These are phyloP conservation scores for Spodoptera littoralis DNA, from an alignment of 2,888 invertebrate species.

Conservation along the genomic window DNA sequence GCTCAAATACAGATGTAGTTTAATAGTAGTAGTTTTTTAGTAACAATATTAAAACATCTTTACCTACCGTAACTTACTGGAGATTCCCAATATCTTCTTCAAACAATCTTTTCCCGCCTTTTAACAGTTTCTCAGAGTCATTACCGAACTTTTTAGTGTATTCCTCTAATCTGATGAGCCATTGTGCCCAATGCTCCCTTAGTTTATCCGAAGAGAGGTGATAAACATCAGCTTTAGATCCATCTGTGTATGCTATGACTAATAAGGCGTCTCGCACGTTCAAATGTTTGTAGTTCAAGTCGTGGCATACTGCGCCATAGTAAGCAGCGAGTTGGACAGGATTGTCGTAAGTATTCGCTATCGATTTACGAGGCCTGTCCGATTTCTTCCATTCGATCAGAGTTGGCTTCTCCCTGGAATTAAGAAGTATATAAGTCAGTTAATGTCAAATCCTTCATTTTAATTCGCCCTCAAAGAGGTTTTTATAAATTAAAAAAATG, in stretches of 20 bases:
- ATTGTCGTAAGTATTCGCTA: slow-evolving; percentile 91
- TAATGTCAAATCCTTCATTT: too few species aligned
- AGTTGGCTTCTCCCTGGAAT: slow-evolving; percentile 90
- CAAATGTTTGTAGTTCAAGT: slow-evolving; percentile 89
- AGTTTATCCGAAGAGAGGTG: slow-evolving; percentile 87
- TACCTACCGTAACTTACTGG: slow-evolving; percentile 72
- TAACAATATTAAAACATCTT: too few species aligned
- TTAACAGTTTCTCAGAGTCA: slow-evolving; percentile 76
- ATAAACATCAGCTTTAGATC: slow-evolving; percentile 90
- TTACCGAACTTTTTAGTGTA: slow-evolving; percentile 80
- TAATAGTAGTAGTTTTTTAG: too few species aligned
- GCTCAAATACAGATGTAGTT: too few species aligned
- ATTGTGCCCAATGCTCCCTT: slow-evolving; percentile 91
- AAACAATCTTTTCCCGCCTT: slow-evolving; percentile 83
- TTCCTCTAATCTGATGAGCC: slow-evolving; percentile 90
- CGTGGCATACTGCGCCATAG: slow-evolving; percentile 92
- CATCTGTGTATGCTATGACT: slow-evolving; percentile 92
- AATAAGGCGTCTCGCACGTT: slow-evolving; percentile 90
- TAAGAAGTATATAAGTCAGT: neutral
- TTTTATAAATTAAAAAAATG: too few species aligned
- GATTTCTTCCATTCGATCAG: slow-evolving; percentile 95
- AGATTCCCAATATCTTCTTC: slow-evolving; percentile 84
- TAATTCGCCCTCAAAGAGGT: too few species aligned
- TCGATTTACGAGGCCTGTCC: slow-evolving; percentile 89
- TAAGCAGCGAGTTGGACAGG: slow-evolving; percentile 93